phyloP scores from a whole-genome alignment of 64 coral and sea anemone genomes.

The Stichodactyla helianthus region DNA sequence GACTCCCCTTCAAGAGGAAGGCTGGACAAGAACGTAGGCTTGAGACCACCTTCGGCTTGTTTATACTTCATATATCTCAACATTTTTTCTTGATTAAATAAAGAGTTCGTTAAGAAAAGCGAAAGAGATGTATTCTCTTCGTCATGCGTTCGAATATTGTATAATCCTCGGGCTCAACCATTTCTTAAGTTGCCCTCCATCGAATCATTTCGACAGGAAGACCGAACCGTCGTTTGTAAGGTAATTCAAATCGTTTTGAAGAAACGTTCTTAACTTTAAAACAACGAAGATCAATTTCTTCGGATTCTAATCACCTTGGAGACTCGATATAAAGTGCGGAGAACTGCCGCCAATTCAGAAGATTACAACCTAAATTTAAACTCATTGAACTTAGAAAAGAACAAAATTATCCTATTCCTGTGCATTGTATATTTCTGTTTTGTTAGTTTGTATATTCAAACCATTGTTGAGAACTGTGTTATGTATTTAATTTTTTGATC shows the following conservation, averaged over 20 bases:
- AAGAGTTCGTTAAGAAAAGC: neutral
- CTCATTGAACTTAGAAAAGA: no score
- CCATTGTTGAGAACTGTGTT: no score
- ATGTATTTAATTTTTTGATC: no score
- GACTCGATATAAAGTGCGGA: no score
- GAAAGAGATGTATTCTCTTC: neutral
- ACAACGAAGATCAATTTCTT: neutral
- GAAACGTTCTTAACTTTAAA: neutral
- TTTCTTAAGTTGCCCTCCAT: neutral
- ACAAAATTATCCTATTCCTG: no score
- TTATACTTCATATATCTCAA: neutral
- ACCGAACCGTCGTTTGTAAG: neutral
- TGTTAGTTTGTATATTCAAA: no score
- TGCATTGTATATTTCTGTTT: no score
- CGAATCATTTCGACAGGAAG: neutral
- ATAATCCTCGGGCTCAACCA: neutral
- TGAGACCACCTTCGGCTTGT: neutral
- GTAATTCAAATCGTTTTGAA: neutral
- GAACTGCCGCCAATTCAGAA: no score
- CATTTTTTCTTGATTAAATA: constrained; percentile 13
- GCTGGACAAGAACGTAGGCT: neutral
- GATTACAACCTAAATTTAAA: no score
- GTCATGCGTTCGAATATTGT: neutral
- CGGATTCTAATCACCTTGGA: no score
- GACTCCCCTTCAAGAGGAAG: neutral